Evolutionary conservation across 2,888 invertebrate species (phyloP).

Genomic region (Heteropelma amictum): DNA sequence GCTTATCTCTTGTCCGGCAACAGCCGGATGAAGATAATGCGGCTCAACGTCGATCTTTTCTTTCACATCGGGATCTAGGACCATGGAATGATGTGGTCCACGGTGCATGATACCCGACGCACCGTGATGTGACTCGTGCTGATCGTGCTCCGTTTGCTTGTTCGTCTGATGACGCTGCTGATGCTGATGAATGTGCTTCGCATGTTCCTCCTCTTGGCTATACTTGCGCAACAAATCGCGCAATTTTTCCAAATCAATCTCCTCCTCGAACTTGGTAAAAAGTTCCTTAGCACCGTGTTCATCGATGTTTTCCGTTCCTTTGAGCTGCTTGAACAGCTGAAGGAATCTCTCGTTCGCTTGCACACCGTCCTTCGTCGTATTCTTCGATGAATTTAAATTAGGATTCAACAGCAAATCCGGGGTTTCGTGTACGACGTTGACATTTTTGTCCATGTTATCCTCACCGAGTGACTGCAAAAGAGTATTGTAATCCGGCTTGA

Average conservation of each 20-base stretch:
- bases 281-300: constrained; percentile 71
- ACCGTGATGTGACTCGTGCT: constrained; percentile 65
- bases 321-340: constrained; percentile 75
- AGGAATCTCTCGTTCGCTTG: constrained; percentile 78
- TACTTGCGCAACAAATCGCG: constrained; percentile 69
- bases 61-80: constrained; percentile 79
- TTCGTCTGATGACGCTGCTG: constrained; percentile 74
- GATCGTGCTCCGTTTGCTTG: constrained; percentile 71
- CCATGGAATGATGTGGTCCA: constrained; percentile 81
- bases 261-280: constrained; percentile 69
- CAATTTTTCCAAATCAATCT: constrained; percentile 69
- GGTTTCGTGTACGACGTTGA: constrained; percentile 71
- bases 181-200: constrained; percentile 51
- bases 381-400: constrained; percentile 70
- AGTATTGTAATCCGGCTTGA: constrained; percentile 74
- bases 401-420: constrained; percentile 75
- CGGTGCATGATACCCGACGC: constrained; percentile 77
- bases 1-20: constrained; percentile 81
- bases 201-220: constrained; percentile 61
- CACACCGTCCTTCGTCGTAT: constrained; percentile 77
- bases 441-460: constrained; percentile 72
- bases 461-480: constrained; percentile 71
- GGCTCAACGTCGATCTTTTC: constrained; percentile 82
- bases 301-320: constrained; percentile 67
- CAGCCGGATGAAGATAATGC: constrained; percentile 81